Base-by-base conservation (phyloP, 2,888 invertebrate genomes). In the Rhopalosiphum nymphaeae region DNA sequence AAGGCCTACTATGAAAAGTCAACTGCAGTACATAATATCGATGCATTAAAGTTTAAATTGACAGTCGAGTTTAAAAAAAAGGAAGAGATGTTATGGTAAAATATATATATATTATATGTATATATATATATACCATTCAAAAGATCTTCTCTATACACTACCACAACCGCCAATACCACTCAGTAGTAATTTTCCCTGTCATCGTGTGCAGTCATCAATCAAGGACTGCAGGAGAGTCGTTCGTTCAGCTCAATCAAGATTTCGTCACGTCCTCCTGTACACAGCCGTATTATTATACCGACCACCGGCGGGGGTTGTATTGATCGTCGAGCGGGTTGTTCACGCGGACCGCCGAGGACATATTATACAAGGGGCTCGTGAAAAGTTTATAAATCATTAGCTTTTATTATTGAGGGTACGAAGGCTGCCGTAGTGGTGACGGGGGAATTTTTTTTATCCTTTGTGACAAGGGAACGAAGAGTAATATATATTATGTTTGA, bases 331-430 rank as follows among this genome's bases (percentile, higher is more conserved):
- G 90, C 67, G 67, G 90, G 90, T 61, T 44, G 61, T 61, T 61
- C 89, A 25, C 61, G 89, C 44, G 61, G 57, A 42, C 56, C 57
- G 44, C 57, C 56, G 56, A 89, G 57, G 57, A 57, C 89, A 57
- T 57, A 42, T 85, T 42, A 44, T 89, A 89, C 44, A 61, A 89
- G 61, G 61, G 61, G 44, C 44, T 61, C 10, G 90, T 36, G 91
- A 91, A 91, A 78, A 91, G 49, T 78, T 91, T 78, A 91, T 91
- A 78, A 91, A 91, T 78, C 91, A 49, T 91, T 49, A 78, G 78
- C 78, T 49, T 49, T 89, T 89, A 89, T 89, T 89, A 89, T 89
- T 44, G 57, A 57, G 56, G 57, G 36, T 78, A 57, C 57, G 57
- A 44, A 57, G 13, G 57, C 16, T 21, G 61, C 9, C 26, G 44